Percentiles rank a stretch among this genome's conserved stretches.
Conservation (phyloP, 2,113 vertebrate species). For the Trachemys scripta region DNA sequence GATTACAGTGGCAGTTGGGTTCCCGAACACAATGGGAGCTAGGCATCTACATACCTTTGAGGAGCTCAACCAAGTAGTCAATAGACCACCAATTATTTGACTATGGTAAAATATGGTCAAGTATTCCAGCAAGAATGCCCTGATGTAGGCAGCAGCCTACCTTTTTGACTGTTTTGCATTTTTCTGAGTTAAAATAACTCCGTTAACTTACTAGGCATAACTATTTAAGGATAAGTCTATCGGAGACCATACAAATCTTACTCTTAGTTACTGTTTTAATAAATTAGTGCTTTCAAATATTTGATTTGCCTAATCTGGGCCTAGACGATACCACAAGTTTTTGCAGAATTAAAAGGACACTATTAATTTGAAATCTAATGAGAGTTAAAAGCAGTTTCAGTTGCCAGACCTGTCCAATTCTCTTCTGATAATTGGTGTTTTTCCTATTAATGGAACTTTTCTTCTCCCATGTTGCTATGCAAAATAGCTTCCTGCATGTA, state of each 20-base stretch:
- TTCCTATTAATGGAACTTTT: neutral
- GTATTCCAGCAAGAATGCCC: neutral
- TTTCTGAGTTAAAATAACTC: neutral
- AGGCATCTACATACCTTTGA: neutral
- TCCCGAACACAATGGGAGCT: neutral
- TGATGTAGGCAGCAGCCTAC: neutral
- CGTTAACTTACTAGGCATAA: no score
- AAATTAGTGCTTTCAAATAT: neutral
- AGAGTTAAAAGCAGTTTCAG: rapidly evolving
- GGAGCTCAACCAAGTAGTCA: no score
- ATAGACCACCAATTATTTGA: neutral
- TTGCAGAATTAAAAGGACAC: neutral
- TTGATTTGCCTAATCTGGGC: neutral
- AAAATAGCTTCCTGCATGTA: no score
- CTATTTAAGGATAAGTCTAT: no score
- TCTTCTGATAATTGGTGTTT: rapidly evolving
- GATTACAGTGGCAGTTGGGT: neutral
- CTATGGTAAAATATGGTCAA: neutral
- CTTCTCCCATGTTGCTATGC: rapidly evolving
- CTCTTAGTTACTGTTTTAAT: neutral
- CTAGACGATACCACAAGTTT: neutral
- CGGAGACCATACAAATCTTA: no score
- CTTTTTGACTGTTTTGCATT: neutral
- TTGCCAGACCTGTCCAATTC: no score
- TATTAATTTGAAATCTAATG: rapidly evolving